Base-by-base conservation (phyloP, 2,797 vertebrate species). In the Vultur gryphus region DNA sequence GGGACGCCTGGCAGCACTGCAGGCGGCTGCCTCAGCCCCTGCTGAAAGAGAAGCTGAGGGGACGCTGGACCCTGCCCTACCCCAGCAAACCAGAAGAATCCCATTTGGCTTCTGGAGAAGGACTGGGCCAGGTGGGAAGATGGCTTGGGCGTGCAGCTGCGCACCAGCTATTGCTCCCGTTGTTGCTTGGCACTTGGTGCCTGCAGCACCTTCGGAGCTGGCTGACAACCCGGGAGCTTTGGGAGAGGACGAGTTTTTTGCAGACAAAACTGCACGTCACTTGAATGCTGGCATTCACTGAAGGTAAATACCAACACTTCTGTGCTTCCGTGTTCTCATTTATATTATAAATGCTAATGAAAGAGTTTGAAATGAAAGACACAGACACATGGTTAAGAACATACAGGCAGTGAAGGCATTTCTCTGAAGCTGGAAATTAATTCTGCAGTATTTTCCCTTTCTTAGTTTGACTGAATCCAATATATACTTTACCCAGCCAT, bases 111-210 rank as follows among this genome's bases (percentile, higher is more conserved):
- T 64, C 81, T 33, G 54, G 44, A 77, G 59, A 25, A 77, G 69
- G 55, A 31, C 51, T 33, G 44, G 62, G 57, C 23, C 31, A 6
- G 13, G 12, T 9, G 29, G 59, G 57, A 49, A 39, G 73, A 13
- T 5, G 39, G 58, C 12, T 16, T 2, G 46, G 26, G 28, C 3
- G 1, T 2, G 69, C 59, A 69, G 73, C 76, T 46, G 31, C 7
- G 4, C 55, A 9, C 6, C 5, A 1, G 44, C 37, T 11, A 1
- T 25, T 6, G 7, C 51, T 39, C 43, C 48, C 2, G 0, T 13
- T 25, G 28, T 6, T n/a, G 55, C 62, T 49, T 1, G 0, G 57
- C 44, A 4, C 15, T 11, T 16, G 11, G 35, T 76, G 23, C 59
- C 57, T 29, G 24, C 78, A 71, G 94, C 79, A 28, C 23, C 31